phyloP scores from a whole-genome alignment of 2,113 vertebrate genomes.

The Sclerurus mexicanus region DNA sequence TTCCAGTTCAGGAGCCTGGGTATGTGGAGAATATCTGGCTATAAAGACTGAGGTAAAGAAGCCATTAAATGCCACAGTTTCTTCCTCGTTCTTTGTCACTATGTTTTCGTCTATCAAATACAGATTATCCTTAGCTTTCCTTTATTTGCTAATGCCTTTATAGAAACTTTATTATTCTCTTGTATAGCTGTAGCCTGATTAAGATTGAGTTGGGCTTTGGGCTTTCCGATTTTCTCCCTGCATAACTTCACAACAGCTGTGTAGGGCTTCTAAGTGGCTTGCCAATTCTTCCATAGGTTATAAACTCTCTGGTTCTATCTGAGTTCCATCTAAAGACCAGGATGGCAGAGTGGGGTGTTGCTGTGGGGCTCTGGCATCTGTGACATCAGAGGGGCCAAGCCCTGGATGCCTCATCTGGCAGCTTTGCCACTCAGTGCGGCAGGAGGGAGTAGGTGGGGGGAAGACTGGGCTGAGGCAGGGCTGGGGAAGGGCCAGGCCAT shows the following conservation, averaged over 20 bases:
- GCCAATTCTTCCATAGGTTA: not conserved
- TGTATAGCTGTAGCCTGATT: not conserved
- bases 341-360: rapidly evolving
- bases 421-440: no score
- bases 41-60: not conserved
- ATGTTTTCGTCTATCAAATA: not conserved
- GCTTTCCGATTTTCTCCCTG: not conserved
- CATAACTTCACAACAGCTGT: rapidly evolving
- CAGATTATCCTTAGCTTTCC: not conserved
- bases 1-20: not conserved
- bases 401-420: not conserved
- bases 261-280: rapidly evolving
- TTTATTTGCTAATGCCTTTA: not conserved
- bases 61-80: not conserved
- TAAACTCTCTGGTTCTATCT: not conserved
- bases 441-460: no score
- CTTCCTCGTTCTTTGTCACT: not conserved
- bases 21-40: not conserved
- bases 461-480: no score
- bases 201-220: not conserved
- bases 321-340: not conserved
- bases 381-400: not conserved
- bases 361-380: not conserved
- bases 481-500: no score
- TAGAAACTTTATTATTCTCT: not conserved